A percentile compares a stretch with the other conserved stretches of the same genome.
phyloP scores from a whole-genome alignment of 2,797 vertebrate genomes.

The Acridotheres tristis region DNA sequence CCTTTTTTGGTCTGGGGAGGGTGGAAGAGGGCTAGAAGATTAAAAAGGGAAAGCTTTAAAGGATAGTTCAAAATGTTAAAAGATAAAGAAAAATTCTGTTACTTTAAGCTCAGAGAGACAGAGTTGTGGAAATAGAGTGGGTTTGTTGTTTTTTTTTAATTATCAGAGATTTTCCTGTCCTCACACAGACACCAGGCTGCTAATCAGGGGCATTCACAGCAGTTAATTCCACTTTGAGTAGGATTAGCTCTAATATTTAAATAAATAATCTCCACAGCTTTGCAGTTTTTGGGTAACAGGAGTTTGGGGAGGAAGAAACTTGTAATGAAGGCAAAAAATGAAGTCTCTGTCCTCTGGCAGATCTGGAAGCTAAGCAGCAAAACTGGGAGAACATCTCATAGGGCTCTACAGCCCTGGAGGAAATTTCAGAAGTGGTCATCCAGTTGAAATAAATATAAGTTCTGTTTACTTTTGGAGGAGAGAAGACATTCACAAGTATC shows the following conservation, averaged over 20 bases:
- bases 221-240: slow-evolving; percentile 51
- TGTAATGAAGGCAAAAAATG: background rate
- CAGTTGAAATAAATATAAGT: background rate
- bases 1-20: background rate
- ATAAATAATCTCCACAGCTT: slow-evolving; percentile 25
- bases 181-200: slow-evolving; percentile 32
- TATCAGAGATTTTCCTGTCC: slow-evolving; percentile 32
- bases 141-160: background rate
- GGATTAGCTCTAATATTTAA: slow-evolving; percentile 54
- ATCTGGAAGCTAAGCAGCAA: background rate
- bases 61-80: background rate
- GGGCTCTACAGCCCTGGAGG: background rate
- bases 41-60: background rate
- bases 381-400: background rate
- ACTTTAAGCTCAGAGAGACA: background rate
- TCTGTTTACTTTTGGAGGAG: background rate
- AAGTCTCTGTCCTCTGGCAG: background rate
- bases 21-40: background rate
- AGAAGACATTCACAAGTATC: background rate
- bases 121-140: background rate
- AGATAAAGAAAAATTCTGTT: background rate
- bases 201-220: slow-evolving; percentile 47
- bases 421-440: background rate
- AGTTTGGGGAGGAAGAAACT: background rate
- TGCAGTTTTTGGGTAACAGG: background rate